Evolutionary conservation across 2,113 vertebrate genomes (phyloP), one percentile per base, ranked within the genome.

Genomic region (Cettia cetti): DNA sequence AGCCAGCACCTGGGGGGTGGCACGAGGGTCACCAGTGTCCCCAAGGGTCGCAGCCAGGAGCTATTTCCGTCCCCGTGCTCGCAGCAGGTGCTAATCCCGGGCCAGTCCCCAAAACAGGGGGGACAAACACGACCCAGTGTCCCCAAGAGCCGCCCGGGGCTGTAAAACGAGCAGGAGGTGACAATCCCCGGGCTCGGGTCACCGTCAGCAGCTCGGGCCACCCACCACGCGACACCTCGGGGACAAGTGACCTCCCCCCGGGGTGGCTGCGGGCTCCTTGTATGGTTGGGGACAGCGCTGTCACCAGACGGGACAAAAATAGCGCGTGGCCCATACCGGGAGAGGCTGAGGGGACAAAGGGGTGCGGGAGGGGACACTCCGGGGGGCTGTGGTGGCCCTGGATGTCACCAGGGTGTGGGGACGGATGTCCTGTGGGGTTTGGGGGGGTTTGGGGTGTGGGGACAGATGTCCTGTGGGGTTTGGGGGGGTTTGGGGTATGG

Each of bases 91-190:
- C 39, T 42, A 26, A 71, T 76, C 63, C 24, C 5, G 35, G 49
- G n/a, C 5, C 6, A 12, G 31, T 8, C 24, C 39, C 45, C 79
- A n/a, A 39, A 40, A 0, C 11, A 9, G 23, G 7, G 52, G 52
- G 59, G 23, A 39, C 70, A 39, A 60, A 64, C 56, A 5, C 19
- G 15, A 35, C 66, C 5, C 19, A 28, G 39, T 37, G 76, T 40
- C 80, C 9, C 3, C 45, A 1, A 13, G 0, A 3, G 13, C 35
- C 28, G 15, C 22, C 3, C 3, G 2, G 54, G n/a, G 10, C 9
- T 21, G 79, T 37, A 33, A 47, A 39, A 68, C 0, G 47, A 78
- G 92, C 50, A 0, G 0, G 9, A 72, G 80, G 91, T 93, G 94
- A 82, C 77, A 57, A 65, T 57, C 42, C 26, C 64, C 18, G 27